These are phyloP conservation scores for Phyllostomus discolor DNA, from an alignment of 2,113 vertebrate genomes.

Conservation along the genomic window DNA sequence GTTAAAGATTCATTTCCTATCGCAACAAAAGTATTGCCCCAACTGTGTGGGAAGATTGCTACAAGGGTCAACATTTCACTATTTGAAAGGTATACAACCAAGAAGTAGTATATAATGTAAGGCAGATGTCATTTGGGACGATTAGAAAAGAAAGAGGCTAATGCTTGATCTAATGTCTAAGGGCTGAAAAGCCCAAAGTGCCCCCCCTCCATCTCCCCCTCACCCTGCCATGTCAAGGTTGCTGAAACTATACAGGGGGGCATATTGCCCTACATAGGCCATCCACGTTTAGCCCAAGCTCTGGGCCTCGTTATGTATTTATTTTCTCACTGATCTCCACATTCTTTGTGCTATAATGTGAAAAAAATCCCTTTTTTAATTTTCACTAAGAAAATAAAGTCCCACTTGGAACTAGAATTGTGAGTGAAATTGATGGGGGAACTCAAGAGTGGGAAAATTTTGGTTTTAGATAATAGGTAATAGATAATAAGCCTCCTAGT, in stretches of 20 bases:
- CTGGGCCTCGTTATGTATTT: background rate
- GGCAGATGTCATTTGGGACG: background rate
- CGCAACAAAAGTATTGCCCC: background rate
- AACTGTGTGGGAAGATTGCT: background rate
- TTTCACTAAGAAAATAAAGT: background rate
- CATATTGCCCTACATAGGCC: background rate
- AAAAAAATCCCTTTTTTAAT: background rate
- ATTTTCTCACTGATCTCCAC: background rate
- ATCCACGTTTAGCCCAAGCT: fast-evolving
- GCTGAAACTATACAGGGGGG: background rate
- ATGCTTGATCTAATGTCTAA: background rate
- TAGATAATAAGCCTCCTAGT: no score
- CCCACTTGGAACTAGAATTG: background rate
- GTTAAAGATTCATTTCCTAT: background rate
- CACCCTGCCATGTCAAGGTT: background rate
- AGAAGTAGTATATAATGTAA: background rate
- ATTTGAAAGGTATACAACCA: background rate
- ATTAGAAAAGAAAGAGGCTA: background rate
- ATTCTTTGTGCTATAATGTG: background rate
- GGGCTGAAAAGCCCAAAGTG: background rate
- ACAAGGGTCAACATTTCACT: background rate
- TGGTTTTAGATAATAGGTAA: no score
- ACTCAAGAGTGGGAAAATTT: no score
- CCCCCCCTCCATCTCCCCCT: background rate
- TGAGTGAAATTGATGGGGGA: background rate